Evolutionary conservation across 2,113 vertebrate species (phyloP), one percentile per base, ranked within the genome.

Genomic region (Oncorhynchus gorbuscha): DNA sequence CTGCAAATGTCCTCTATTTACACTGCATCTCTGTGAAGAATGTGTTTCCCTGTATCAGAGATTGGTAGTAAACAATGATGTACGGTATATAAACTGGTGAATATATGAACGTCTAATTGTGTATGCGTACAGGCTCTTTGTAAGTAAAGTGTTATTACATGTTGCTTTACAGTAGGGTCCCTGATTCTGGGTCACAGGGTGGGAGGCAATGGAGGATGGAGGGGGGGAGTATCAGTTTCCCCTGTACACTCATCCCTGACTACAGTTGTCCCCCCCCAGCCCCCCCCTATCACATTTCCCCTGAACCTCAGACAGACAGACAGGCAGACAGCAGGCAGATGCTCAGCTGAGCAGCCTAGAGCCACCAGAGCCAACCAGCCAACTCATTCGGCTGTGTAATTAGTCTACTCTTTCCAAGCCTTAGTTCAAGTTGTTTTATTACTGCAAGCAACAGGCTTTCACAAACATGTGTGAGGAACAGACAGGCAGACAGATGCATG

Each of bases 401-500:
- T 5, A 51, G 20, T 12, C 4, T 20, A 5, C 13, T 22, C 69
- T 6, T n/a, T 49, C 20, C 35, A 20, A 12, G 39, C 69, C 69
- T 14, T 49, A 24, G 69, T 49, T 49, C 20, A 22, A 24, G 9
- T 59, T 14, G 26, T 24, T 74, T 75, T 66, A 59, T 79, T 80
- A 55, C 82, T 78, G 5, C 58, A 84, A 80, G 85, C 88, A 83
- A 84, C 79, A 79, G 85, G 88, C 88, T 87, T 82, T 89, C 89
- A 87, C 79, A 76, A 78, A 79, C 73, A 76, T 73, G 83, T 85
- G 87, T 76, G 39, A 89, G 87, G 86, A 88, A 91, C 39, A 45
- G 9, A 45, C 87, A 85, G 84, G 85, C 87, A 84, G 82, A 87
- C 90, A 92, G 87, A 91, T 62, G 59, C 76, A 87, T 49, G 55